Evolutionary conservation across 2,888 invertebrate species (phyloP).

Genomic region (Megastigmus dorsalis): DNA sequence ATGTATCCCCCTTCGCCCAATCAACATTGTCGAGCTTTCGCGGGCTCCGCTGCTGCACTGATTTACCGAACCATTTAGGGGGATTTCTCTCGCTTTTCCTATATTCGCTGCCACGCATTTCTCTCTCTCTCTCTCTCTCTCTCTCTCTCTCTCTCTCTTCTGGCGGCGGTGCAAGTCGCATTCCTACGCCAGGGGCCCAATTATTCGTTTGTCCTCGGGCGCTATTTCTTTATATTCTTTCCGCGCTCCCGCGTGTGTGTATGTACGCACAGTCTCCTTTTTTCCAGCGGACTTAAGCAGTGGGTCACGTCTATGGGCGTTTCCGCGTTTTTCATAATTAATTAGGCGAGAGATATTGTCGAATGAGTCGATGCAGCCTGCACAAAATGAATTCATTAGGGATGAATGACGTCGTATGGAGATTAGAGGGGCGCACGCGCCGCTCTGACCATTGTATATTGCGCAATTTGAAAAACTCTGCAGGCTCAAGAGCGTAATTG

Average conservation of each 20-base stretch:
- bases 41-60: too few relatives aligned
- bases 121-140: slow-evolving; percentile 23
- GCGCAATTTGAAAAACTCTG: not conserved
- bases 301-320: not conserved
- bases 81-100: slow-evolving; percentile 34
- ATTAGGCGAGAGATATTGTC: slow-evolving; percentile 15
- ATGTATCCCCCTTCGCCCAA: slow-evolving; percentile 60
- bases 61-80: slow-evolving; percentile 62
- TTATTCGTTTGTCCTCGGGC: slow-evolving; percentile 44
- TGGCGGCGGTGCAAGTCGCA: not conserved
- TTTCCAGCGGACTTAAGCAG: not conserved
- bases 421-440: too few relatives aligned
- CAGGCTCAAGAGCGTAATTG: not conserved
- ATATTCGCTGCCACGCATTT: not conserved
- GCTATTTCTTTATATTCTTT: slow-evolving; percentile 28
- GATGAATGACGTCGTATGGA: not conserved
- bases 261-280: too few relatives aligned
- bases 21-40: slow-evolving; percentile 63
- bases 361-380: too few relatives aligned
- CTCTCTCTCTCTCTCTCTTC: slow-evolving; percentile 30
- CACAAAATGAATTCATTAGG: slow-evolving; percentile 44
- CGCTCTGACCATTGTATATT: not conserved
- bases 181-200: slow-evolving; percentile 32
- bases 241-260: too few relatives aligned
- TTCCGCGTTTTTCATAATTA: slow-evolving; percentile 43